phyloP scores from a whole-genome alignment of 2,888 invertebrate genomes.

The Ophonus ardosiacus region DNA sequence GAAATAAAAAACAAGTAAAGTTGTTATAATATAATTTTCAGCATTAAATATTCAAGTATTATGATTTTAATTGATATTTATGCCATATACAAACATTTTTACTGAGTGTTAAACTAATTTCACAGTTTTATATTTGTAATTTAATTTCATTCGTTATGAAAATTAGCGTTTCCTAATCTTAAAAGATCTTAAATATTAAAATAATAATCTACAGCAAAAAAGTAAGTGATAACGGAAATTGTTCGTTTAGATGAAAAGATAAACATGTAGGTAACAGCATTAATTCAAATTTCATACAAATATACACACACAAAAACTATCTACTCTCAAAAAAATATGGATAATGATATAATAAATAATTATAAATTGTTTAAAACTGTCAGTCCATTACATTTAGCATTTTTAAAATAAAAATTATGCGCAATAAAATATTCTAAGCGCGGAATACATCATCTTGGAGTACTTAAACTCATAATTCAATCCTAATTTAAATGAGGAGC shows the following conservation, averaged over 20 bases:
- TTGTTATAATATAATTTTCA: too few relatives aligned
- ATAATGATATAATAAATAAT: slow-evolving; percentile 55
- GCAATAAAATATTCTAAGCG: slow-evolving; percentile 45
- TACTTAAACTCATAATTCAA: slow-evolving; percentile 58
- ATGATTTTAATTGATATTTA: too few relatives aligned
- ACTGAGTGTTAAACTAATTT: too few relatives aligned
- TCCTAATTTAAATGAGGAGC: slow-evolving; percentile 54
- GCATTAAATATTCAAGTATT: too few relatives aligned
- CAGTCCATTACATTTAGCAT: slow-evolving; percentile 34
- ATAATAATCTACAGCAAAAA: slow-evolving; percentile 15
- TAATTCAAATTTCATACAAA: slow-evolving; percentile 47
- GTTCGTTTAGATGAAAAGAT: slow-evolving; percentile 42
- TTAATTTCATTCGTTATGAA: background rate
- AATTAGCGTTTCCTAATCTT: slow-evolving; percentile 27
- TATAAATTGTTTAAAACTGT: slow-evolving; percentile 39
- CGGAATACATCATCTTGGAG: slow-evolving; percentile 44
- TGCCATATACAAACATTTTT: too few relatives aligned
- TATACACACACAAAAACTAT: slow-evolving; percentile 24
- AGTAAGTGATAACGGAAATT: slow-evolving; percentile 32
- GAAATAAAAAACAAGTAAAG: too few relatives aligned
- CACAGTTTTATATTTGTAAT: too few relatives aligned
- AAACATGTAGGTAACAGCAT: slow-evolving; percentile 41
- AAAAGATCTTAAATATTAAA: slow-evolving; percentile 23
- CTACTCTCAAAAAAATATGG: slow-evolving; percentile 1
- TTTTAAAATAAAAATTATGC: slow-evolving; percentile 37